Evolutionary conservation across 2,797 vertebrate species (phyloP), one percentile per base, ranked within the genome.

Genomic region (Phrynocephalus guinanensis): DNA sequence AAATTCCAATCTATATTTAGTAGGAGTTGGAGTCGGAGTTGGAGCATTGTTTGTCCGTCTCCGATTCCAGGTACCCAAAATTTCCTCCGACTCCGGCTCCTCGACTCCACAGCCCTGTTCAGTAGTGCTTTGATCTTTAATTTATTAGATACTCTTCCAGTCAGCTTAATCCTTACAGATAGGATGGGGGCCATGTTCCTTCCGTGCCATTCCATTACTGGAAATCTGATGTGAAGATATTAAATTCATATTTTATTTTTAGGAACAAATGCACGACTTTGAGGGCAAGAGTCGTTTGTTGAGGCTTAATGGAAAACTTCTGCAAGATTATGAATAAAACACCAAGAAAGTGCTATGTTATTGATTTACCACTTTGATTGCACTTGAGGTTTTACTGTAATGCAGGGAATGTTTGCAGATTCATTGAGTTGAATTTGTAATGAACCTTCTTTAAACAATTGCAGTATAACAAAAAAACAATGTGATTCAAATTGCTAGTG

Each of bases 301-400:
- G 82, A 56, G 77, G 87, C 90, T 94, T 95, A 95, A 95, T 93
- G 93, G 92, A 92, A 78, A 87, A 87, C 82, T 90, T 79, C 76
- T n/a, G 7, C 68, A 90, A 84, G 84, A 56, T 93, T 94, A 92
- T 95, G 91, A 96, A 94, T 96, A 95, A 96, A 95, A 94, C 80
- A 92, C 90, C 91, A 83, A 26, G 88, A 79, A 95, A 95, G 85
- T 18, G 77, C 91, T 90, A 63, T 0, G 0, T 91, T 95, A 95
- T 91, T 78, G 93, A 94, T 92, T 91, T 88, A 82, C 89, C 56
- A 38, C 33, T 80, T n/a, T 76, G 88, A 91, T 93, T 72, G 76
- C 30, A 80, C 82, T 90, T 90, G 92, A 94, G 90, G 88, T 91
- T 95, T 88, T 91, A 89, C 86, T 70, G 85, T 85, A 2, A 83